Evolutionary conservation across 2,113 vertebrate genomes (phyloP).

Genomic region (Chlorodrepanis virens): DNA sequence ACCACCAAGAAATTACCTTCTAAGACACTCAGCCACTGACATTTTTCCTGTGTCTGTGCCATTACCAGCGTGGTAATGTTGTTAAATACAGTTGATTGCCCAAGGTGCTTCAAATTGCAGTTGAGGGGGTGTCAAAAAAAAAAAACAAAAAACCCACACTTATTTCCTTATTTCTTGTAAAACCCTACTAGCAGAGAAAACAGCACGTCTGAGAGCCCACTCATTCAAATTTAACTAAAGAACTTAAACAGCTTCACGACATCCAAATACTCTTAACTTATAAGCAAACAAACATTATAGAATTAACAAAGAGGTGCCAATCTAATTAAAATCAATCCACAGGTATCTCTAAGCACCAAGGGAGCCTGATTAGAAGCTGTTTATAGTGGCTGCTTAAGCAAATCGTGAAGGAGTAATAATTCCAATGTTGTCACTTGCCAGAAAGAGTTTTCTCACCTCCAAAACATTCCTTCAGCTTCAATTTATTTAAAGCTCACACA

Average conservation of each 20-base stretch:
- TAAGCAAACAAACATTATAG: constrained; percentile 13
- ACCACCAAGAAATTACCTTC: not conserved
- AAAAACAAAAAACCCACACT: not conserved
- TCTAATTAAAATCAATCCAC: constrained; percentile 48
- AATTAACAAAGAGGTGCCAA: constrained; percentile 42
- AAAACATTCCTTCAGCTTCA: not conserved
- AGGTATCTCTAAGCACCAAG: not conserved
- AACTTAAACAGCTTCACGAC: not conserved
- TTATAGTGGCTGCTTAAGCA: constrained; percentile 38
- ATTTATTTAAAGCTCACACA: not conserved
- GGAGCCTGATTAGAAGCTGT: constrained; percentile 37
- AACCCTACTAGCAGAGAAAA: not conserved
- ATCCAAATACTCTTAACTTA: constrained; percentile 6
- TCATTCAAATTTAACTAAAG: not conserved
- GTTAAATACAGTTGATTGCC: not conserved
- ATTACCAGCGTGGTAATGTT: not conserved
- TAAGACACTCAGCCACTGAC: not conserved
- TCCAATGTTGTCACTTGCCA: not conserved
- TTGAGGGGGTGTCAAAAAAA: not conserved
- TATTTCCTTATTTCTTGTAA: not conserved
- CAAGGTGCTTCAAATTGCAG: not conserved
- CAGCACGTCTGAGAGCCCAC: not conserved
- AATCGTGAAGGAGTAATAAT: constrained; percentile 6
- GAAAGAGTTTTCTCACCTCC: not conserved
- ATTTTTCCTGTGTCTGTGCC: not conserved